Percentiles rank a stretch among this genome's conserved stretches.
Evolutionary conservation across 1,140 invertebrate genomes (phyloP).

Genomic region (Lamellibrachia luymesi): DNA sequence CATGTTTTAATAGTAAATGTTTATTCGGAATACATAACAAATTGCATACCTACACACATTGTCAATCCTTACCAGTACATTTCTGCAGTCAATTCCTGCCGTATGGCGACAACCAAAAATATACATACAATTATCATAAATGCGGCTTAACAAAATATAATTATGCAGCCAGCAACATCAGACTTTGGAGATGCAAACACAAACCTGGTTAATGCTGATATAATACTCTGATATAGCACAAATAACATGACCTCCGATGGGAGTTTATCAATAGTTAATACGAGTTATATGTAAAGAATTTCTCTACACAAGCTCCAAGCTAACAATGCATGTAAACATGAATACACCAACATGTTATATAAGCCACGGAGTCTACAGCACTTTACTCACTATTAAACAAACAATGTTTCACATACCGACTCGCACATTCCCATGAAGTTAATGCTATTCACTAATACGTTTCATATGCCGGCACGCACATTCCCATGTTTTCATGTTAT

Average conservation of each 20-base stretch:
- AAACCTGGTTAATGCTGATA: background rate
- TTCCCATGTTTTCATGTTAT: too few relatives aligned
- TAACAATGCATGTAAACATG: background rate
- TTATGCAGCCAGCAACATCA: background rate
- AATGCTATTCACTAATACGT: too few relatives aligned
- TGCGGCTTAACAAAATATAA: background rate
- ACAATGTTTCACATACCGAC: too few relatives aligned
- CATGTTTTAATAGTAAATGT: background rate
- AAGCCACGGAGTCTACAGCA: background rate
- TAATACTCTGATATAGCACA: background rate
- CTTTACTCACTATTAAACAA: too few relatives aligned
- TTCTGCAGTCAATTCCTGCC: background rate
- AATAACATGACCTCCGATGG: background rate
- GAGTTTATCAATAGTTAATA: background rate
- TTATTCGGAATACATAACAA: background rate
- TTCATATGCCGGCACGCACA: too few relatives aligned
- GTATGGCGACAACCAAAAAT: background rate
- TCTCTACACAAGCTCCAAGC: background rate
- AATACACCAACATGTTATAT: background rate
- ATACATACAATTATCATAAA: background rate
- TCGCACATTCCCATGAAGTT: too few relatives aligned
- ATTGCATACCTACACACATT: background rate
- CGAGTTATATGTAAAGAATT: slow-evolving; percentile 1
- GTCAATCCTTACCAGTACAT: background rate
- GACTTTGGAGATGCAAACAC: background rate